Conservation (phyloP, 2,113 vertebrate genomes). For the Athene cunicularia region DNA sequence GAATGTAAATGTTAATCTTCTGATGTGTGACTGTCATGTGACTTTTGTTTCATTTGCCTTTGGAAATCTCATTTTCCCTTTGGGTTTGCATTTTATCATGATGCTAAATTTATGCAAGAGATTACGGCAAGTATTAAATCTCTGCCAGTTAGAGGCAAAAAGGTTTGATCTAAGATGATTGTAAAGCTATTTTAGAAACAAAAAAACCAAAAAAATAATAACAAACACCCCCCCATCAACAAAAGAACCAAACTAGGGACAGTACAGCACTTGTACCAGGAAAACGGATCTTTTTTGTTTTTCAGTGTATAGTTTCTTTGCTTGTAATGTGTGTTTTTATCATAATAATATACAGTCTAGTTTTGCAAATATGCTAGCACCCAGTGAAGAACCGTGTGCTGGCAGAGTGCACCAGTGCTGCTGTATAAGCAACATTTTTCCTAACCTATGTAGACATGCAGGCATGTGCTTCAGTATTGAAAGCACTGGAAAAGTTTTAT, state of each 20-base stretch:
- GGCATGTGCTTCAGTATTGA: background rate
- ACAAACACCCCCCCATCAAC: too few species aligned
- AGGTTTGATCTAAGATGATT: background rate
- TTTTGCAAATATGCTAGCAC: background rate
- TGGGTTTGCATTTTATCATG: background rate
- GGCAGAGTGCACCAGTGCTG: background rate
- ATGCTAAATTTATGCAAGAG: background rate
- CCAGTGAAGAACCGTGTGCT: background rate
- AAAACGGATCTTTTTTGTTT: background rate
- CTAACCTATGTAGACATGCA: background rate
- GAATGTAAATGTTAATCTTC: background rate
- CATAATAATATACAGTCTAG: background rate
- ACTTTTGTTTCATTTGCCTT: background rate
- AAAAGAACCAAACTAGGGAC: background rate
- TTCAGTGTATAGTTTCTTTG: background rate
- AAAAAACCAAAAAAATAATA: background rate
- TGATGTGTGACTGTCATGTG: background rate
- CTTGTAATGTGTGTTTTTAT: background rate
- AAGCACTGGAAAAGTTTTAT: background rate
- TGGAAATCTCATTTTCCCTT: background rate
- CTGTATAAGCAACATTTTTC: slow-evolving; percentile 17
- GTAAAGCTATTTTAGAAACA: background rate
- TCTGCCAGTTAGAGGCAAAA: background rate
- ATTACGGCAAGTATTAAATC: background rate
- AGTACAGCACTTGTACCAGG: background rate